Base-by-base conservation (phyloP, 2,113 vertebrate genomes). In the Bubalus kerabau region DNA sequence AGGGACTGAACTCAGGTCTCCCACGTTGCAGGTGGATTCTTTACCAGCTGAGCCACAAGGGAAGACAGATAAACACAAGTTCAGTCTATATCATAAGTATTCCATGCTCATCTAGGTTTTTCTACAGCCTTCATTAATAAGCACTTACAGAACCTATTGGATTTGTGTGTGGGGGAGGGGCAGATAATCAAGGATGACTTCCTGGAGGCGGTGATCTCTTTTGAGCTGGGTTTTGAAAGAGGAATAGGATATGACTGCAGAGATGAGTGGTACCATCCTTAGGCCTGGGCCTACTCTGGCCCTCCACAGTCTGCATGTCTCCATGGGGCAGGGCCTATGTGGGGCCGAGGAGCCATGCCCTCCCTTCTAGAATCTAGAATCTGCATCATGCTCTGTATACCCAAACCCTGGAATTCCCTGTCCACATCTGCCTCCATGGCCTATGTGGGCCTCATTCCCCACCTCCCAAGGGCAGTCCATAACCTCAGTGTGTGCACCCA, bases 181-280 rank as follows among this genome's bases (percentile, higher is more conserved):
- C 23, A 12, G 43, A 48, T 90, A 81, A 48, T 78, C 60, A 92
- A 71, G 57, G 64, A 90, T 95, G 54, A 57, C 32, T 86, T 95
- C 36, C n/a, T 83, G 12, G 32, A 40, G 50, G 26, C n/a, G 10
- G 36, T 46, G 50, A 86, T 54, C 3, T 85, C 50, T 91, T 91
- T 26, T 89, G 84, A 87, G 19, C 11, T 92, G 67, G 88, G 19
- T 90, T 95, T 95, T 94, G 74, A 90, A 91, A 85, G 81, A 81
- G 57, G 26, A 92, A 8, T 46, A 57, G 84, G 7, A 40, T 48
- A 57, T 81, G n/a, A 40, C 48, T 81, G 85, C 8, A 46, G 64
- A 74, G 40, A 10, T 43, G 30, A 91, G 54, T 48, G 52, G 23
- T 30, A 15, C 30, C 43, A 26, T 48, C 74, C 16, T 88, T 60